Base-by-base conservation (phyloP, 2,797 vertebrate species). In the Crocidura indochinensis region DNA sequence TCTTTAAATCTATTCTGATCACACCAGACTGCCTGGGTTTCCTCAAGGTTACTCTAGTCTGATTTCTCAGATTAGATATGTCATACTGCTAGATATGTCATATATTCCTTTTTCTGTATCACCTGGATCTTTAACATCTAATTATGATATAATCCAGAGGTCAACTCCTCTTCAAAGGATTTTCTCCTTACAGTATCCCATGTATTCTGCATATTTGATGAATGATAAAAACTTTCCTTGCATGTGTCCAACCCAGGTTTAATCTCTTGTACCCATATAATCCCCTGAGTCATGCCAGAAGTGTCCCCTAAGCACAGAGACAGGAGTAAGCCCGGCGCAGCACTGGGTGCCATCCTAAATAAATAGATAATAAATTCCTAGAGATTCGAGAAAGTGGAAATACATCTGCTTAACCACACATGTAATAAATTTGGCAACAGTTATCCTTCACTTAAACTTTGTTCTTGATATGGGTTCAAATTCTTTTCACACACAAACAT, bases 401-500 rank as follows among this genome's bases (percentile, higher is more conserved):
- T 49, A 27, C 27, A 64, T n/a, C 73, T 64, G 17, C 51, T 72
- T 46, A 80, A 62, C 38, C 69, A 69, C 0, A 0, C 0, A 2
- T 24, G 26, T 65, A 77, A 71, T n/a, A 76, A 44, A 80, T 53
- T 31, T 77, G 27, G n/a, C 65, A 31, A 75, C 20, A 81, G 76
- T 65, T 87, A 44, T 83, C 15, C 19, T 75, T 26, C 22, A n/a
- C 67, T 53, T 85, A 76, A 83, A 80, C 91, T 26, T 81, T 31
- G 77, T 84, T 80, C 74, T 85, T 53, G 65, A 90, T 46, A 3
- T 31, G 7, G 73, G 44, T 85, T 92, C 84, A 88, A 79, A 83
- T 85, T 84, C 68, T 95, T 93, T 90, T 84, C 90, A 86, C 31
- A 90, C 51, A 84, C 80, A 89, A 91, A 87, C 69, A 93, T 82